Evolutionary conservation across 2,113 vertebrate genomes (phyloP).

Genomic region (Oreochromis niloticus): DNA sequence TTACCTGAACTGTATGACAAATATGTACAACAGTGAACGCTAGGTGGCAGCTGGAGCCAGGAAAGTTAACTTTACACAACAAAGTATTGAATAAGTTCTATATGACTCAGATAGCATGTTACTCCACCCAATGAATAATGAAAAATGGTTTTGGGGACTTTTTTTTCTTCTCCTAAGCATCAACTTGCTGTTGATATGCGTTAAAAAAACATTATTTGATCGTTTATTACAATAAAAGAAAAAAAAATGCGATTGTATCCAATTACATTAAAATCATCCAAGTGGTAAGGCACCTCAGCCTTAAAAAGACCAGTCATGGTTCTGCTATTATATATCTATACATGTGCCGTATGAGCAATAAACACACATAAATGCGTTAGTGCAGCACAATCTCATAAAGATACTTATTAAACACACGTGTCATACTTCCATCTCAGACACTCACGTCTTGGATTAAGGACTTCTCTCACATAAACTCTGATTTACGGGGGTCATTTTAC

Average conservation of each 20-base stretch:
- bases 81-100: not conserved
- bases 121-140: not conserved
- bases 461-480: not conserved
- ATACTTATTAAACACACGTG: not conserved
- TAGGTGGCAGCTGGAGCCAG: constrained; percentile 39
- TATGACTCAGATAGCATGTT: not conserved
- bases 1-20: constrained; percentile 33
- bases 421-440: not conserved
- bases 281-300: not conserved
- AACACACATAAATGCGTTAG: not conserved
- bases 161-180: not conserved
- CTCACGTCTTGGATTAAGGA: not conserved
- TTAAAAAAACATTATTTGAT: not conserved
- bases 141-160: not conserved
- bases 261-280: not conserved
- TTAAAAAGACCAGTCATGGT: not conserved
- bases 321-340: not conserved
- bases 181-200: not conserved
- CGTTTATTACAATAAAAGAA: not conserved
- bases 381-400: not conserved
- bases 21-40: not conserved
- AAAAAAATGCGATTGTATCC: not conserved
- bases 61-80: not conserved
- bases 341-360: not conserved
- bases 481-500: not conserved